Evolutionary conservation across 2,888 invertebrate species (phyloP).

Genomic region (Noctua fimbriata): DNA sequence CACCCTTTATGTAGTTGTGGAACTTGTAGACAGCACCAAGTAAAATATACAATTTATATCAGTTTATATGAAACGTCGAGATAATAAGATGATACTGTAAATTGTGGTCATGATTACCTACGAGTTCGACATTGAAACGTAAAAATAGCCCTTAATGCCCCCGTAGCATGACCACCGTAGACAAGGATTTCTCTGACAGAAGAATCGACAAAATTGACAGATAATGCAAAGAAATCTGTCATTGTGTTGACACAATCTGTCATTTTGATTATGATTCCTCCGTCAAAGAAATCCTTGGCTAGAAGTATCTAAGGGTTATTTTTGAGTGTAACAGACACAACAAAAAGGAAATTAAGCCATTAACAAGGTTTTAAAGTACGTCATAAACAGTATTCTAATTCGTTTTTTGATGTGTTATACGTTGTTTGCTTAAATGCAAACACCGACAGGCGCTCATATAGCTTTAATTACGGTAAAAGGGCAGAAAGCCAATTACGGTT

Average conservation of each 20-base stretch:
- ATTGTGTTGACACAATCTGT: too few relatives aligned
- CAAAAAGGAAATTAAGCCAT: constrained; percentile 36
- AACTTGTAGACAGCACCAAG: constrained; percentile 3
- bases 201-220: too few relatives aligned
- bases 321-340: background rate
- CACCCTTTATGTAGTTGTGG: too few relatives aligned
- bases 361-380: constrained; percentile 30
- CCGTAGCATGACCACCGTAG: too few relatives aligned
- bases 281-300: too few relatives aligned
- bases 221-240: too few relatives aligned
- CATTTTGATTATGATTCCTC: too few relatives aligned
- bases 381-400: constrained; percentile 30
- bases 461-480: constrained; percentile 68
- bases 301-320: background rate
- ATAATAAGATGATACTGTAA: background rate
- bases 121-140: background rate
- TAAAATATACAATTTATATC: constrained; percentile 18
- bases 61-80: background rate
- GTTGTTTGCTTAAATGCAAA: constrained; percentile 44
- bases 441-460: constrained; percentile 39
- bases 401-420: constrained; percentile 40
- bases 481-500: constrained; percentile 68
- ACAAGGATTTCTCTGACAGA: too few relatives aligned
- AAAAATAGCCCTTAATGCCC: background rate
- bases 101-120: background rate